phyloP scores from a whole-genome alignment of 2,888 invertebrate species.

The Nymphalis polychloros region DNA sequence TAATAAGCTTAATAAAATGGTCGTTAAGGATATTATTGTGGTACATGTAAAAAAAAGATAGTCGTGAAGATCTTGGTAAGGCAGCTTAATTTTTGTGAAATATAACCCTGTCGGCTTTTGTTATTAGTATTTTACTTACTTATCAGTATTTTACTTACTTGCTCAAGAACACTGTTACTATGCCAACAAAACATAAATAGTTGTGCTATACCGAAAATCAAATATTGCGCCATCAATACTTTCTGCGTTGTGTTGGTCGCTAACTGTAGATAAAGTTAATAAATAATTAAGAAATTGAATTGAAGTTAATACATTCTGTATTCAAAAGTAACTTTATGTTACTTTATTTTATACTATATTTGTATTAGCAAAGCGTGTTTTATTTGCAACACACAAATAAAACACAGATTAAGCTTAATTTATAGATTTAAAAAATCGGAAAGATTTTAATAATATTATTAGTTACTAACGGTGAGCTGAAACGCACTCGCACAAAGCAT shows the following conservation, averaged over 20 bases:
- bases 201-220: slow-evolving; percentile 68
- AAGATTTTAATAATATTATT: neutral
- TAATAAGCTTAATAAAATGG: too few species aligned
- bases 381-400: too few species aligned
- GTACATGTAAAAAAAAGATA: too few species aligned
- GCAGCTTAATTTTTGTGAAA: too few species aligned
- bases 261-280: slow-evolving; percentile 48
- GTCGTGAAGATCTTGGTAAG: too few species aligned
- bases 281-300: neutral
- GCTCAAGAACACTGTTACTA: slow-evolving; percentile 63
- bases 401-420: too few species aligned
- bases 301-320: neutral
- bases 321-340: too few species aligned
- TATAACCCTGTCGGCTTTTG: too few species aligned
- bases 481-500: slow-evolving; percentile 70
- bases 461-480: slow-evolving; percentile 62
- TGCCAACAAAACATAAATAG: slow-evolving; percentile 73
- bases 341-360: too few species aligned
- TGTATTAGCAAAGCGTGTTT: too few species aligned
- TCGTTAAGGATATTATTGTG: too few species aligned
- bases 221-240: slow-evolving; percentile 64
- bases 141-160: slow-evolving; percentile 48
- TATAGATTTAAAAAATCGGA: neutral
- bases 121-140: too few species aligned
- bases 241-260: slow-evolving; percentile 60